phyloP scores from a whole-genome alignment of 2,113 vertebrate genomes.

The Machaerirhynchus nigripectus region DNA sequence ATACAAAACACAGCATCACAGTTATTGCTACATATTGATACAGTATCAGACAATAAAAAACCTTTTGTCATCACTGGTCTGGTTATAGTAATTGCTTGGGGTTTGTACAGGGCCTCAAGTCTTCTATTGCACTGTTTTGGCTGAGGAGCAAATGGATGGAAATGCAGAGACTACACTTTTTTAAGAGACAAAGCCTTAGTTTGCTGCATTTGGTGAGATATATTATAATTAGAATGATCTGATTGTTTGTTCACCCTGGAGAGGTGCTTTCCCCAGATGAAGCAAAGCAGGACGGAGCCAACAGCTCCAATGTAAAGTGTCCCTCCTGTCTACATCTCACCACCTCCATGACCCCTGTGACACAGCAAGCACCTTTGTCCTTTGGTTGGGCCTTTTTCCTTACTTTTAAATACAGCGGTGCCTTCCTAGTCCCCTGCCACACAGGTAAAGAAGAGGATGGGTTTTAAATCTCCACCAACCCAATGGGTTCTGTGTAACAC shows the following conservation, averaged over 20 bases:
- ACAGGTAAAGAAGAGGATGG: background rate
- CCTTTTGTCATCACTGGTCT: background rate
- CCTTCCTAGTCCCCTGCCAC: background rate
- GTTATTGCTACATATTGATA: slow-evolving; percentile 59
- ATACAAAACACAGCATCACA: background rate
- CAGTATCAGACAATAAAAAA: slow-evolving; percentile 22
- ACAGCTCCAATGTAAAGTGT: background rate
- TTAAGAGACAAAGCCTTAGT: background rate
- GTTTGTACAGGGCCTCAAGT: background rate
- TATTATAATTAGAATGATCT: fast-evolving
- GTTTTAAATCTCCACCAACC: background rate
- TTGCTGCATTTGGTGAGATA: background rate
- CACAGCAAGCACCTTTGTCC: background rate
- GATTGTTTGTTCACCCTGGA: background rate
- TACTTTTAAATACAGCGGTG: background rate
- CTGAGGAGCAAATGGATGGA: background rate
- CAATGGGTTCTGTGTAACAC: background rate
- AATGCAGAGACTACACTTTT: background rate
- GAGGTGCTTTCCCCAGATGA: background rate
- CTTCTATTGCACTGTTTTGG: background rate
- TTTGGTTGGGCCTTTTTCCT: background rate
- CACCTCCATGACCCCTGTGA: background rate
- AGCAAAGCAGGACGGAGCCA: background rate
- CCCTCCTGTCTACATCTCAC: background rate
- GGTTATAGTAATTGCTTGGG: background rate